Evolutionary conservation across 2,797 vertebrate genomes (phyloP).

Genomic region (Cyclopterus lumpus): DNA sequence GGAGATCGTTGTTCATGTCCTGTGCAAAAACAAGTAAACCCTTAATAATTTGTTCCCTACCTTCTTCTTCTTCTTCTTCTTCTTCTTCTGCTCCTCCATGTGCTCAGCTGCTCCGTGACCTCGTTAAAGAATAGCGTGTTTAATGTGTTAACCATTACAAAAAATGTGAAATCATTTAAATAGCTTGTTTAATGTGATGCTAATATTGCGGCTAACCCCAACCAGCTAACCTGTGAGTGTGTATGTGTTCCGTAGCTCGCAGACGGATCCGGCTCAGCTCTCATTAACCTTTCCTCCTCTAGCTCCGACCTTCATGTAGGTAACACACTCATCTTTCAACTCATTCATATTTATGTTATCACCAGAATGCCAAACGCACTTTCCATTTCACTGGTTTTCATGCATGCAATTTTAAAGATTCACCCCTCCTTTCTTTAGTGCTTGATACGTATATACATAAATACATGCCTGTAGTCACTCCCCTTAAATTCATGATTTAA

Average conservation of each 20-base stretch:
- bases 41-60: too few species aligned
- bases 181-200: not conserved
- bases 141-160: not conserved
- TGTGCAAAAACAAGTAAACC: too few species aligned
- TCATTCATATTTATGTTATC: constrained; percentile 16
- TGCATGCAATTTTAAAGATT: too few species aligned
- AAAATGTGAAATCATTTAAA: not conserved
- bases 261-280: constrained; percentile 80
- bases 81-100: not conserved
- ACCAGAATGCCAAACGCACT: not conserved
- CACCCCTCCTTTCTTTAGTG: not conserved
- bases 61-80: constrained; percentile 13
- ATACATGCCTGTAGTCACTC: not conserved
- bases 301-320: constrained; percentile 84
- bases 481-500: not conserved
- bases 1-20: too few species aligned
- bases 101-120: constrained; percentile 39
- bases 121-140: not conserved
- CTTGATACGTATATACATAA: not conserved
- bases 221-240: constrained; percentile 51
- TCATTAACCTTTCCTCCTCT: constrained; percentile 86
- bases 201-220: constrained; percentile 39
- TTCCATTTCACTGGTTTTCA: too few species aligned
- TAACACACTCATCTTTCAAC: constrained; percentile 68
- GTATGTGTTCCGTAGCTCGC: constrained; percentile 68